Conservation (phyloP, 2,113 vertebrate species). For the Oncorhynchus mykiss region DNA sequence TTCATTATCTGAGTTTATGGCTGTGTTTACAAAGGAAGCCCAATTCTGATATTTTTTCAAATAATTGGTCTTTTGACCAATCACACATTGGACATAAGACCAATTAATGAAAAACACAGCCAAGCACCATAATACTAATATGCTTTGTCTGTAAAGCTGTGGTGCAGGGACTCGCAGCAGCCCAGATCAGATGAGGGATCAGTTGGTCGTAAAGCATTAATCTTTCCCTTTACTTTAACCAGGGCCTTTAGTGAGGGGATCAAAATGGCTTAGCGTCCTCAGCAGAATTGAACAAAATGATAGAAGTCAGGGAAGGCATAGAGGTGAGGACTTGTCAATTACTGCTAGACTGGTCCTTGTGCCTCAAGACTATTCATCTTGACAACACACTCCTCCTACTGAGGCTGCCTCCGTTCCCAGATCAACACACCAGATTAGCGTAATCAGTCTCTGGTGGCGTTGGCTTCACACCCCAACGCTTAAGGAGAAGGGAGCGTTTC, state of each 20-base stretch:
- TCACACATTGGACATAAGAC: no score
- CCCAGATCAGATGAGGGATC: slow-evolving; percentile 29
- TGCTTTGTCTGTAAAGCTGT: neutral
- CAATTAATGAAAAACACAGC: no score
- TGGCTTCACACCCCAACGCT: neutral
- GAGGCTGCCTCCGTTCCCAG: slow-evolving; percentile 6
- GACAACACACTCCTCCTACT: slow-evolving; percentile 13
- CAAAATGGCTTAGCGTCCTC: slow-evolving; percentile 12
- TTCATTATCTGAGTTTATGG: neutral
- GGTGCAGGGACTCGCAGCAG: neutral
- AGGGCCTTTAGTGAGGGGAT: slow-evolving; percentile 25
- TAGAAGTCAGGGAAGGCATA: slow-evolving; percentile 15
- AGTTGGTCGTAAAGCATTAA: slow-evolving; percentile 28
- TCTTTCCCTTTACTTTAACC: slow-evolving; percentile 34
- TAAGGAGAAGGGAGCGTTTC: neutral
- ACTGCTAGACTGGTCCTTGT: slow-evolving; percentile 6
- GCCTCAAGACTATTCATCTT: slow-evolving; percentile 18
- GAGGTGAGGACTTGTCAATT: slow-evolving; percentile 28
- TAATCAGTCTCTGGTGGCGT: slow-evolving; percentile 19
- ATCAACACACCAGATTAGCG: slow-evolving; percentile 10
- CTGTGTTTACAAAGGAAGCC: no score
- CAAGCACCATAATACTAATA: slow-evolving; percentile 1
- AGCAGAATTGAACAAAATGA: slow-evolving; percentile 24
- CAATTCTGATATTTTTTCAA: no score
- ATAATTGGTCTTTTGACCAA: no score